Evolutionary conservation across 2,113 vertebrate genomes (phyloP).

Genomic region (Chaenogobius annularis): DNA sequence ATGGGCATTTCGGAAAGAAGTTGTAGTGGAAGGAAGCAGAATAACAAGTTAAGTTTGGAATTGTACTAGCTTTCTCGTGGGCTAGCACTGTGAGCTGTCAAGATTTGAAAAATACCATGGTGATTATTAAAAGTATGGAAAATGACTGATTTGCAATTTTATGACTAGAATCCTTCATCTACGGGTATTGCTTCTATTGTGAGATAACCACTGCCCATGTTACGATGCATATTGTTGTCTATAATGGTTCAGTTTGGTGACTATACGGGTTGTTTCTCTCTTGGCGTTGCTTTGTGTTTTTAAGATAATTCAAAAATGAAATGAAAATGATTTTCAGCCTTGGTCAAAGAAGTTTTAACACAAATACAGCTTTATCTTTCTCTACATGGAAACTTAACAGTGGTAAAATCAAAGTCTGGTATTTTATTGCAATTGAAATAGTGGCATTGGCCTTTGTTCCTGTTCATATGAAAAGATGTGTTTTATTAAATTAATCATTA

Average conservation of each 20-base stretch:
- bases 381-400: no score
- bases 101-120: conserved; percentile 2
- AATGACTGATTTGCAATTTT: not conserved
- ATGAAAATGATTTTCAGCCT: not conserved
- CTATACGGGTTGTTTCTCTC: not conserved
- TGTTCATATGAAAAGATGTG: not conserved
- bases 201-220: no score
- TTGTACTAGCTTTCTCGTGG: conserved; percentile 10
- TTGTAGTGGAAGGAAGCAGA: conserved; percentile 1
- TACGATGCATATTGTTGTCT: not conserved
- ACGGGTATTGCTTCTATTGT: not conserved
- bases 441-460: not conserved
- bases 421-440: not conserved
- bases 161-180: not conserved
- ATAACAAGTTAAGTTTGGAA: conserved; percentile 37
- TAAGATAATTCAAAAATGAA: no score
- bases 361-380: no score
- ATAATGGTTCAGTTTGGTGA: not conserved
- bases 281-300: not conserved
- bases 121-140: no score
- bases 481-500: conserved; percentile 4
- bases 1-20: conserved; percentile 39
- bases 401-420: no score
- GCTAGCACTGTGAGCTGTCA: not conserved
- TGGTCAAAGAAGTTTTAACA: no score